Evolutionary conservation across 2,888 invertebrate genomes (phyloP), one percentile per base, ranked within the genome.

Genomic region (Drosophila nr. medialis): DNA sequence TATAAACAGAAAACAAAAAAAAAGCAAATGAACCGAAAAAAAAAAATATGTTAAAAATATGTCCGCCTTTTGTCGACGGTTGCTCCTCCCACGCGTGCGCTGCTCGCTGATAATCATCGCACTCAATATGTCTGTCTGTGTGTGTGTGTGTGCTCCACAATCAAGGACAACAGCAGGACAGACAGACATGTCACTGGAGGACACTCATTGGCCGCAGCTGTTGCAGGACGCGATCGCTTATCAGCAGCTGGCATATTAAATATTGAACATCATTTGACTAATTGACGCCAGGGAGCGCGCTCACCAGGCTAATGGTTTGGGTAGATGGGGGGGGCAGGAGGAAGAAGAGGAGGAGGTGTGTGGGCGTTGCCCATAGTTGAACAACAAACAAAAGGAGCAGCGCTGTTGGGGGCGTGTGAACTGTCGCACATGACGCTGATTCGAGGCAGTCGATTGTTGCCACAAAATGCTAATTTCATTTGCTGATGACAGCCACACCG

Each of bases 201-300:
- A 73, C 73, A 76, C 80, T 76, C 86, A 89, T 88, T 89, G 90
- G 87, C 70, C 72, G 59, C 90, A 90, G 86, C 83, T 85, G 83
- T 81, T 64, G 70, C 55, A 38, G 51, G 59, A 27, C 32, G 64
- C 83, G 92, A 92, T 92, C 86, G 85, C 86, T 89, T 91, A 92
- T 91, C 92, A 77, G 60, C 55, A 10, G 56, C 56, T 40, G 65
- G 87, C 84, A 91, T 89, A 92, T 92, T 92, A 92, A 92, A 92
- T 92, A 92, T 92, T 92, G 92, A 92, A 92, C 92, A 91, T 92
- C 92, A 92, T 91, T 92, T 91, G 91, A 91, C 91, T 92, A 92
- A 92, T 92, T 92, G 92, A 90, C 88, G 91, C 83, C 70, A 75
- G 56, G 42, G 40, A 40, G 56, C 30, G 56, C 30, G 21, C 40